Conservation (phyloP, 2,797 vertebrate species). For the Chaenodraco wilsoni region DNA sequence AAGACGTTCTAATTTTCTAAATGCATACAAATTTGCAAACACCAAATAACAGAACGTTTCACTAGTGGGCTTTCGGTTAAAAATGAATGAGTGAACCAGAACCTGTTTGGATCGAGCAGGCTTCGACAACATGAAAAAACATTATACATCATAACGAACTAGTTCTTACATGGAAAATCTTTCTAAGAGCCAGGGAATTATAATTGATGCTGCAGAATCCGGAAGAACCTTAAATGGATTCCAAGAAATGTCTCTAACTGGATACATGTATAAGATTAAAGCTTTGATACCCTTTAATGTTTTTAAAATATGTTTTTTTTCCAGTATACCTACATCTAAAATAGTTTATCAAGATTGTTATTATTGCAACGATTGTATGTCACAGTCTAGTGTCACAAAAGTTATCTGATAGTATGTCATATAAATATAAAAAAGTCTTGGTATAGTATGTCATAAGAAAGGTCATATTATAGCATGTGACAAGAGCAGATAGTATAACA, state of each 20-base stretch:
- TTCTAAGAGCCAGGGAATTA: background rate
- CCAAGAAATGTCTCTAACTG: constrained; percentile 53
- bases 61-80: background rate
- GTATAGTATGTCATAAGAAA: too few relatives aligned
- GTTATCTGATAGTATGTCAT: too few relatives aligned
- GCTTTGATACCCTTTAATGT: constrained; percentile 33
- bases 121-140: background rate
- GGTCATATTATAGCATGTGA: too few relatives aligned
- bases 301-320: background rate
- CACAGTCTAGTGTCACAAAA: too few relatives aligned
- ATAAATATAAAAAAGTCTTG: too few relatives aligned
- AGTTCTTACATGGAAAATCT: background rate
- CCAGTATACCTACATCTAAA: background rate
- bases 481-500: too few relatives aligned
- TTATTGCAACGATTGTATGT: too few relatives aligned
- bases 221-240: constrained; percentile 3
- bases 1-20: too few relatives aligned
- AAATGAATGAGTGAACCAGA: background rate
- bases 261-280: constrained; percentile 62
- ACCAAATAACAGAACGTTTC: too few relatives aligned
- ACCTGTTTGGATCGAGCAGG: background rate
- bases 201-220: constrained; percentile 13
- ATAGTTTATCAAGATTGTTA: too few relatives aligned
- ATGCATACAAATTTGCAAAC: too few relatives aligned
- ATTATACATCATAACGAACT: background rate